These are phyloP conservation scores for Camelus bactrianus DNA, from an alignment of 2,113 vertebrate genomes.

Conservation along the genomic window DNA sequence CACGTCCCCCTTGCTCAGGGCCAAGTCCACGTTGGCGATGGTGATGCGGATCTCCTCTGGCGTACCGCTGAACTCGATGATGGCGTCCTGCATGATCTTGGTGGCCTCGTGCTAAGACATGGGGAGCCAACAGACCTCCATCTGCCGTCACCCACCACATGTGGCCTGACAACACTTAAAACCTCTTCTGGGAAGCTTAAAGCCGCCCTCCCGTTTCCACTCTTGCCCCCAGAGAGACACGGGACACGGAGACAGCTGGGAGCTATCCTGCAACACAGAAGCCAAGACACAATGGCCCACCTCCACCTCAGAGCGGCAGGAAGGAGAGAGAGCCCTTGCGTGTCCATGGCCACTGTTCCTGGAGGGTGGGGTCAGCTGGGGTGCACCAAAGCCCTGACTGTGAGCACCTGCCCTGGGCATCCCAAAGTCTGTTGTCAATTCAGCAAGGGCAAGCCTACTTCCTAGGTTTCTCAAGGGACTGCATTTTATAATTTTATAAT, in stretches of 20 bases:
- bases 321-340: not conserved
- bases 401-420: not conserved
- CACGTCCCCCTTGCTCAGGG: slow-evolving; percentile 85
- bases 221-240: slow-evolving; percentile 76
- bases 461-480: not conserved
- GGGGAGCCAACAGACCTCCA: not conserved
- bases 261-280: slow-evolving; percentile 73
- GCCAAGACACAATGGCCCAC: slow-evolving; percentile 81
- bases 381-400: not conserved
- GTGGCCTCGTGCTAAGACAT: slow-evolving; percentile 87
- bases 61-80: slow-evolving; percentile 85
- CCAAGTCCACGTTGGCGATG: slow-evolving; percentile 88
- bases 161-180: not conserved
- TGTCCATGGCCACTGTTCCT: too few species aligned
- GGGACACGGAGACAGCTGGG: slow-evolving; percentile 69
- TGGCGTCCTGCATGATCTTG: slow-evolving; percentile 89
- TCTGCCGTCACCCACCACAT: too few species aligned
- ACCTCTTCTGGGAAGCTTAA: not conserved
- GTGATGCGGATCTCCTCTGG: slow-evolving; percentile 85
- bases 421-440: not conserved
- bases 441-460: not conserved
- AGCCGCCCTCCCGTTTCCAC: not conserved
- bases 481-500: not conserved
- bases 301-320: slow-evolving; percentile 46
- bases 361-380: not conserved